Base-by-base conservation (phyloP, 2,797 vertebrate species). In the Eupleurogrammus muticus region DNA sequence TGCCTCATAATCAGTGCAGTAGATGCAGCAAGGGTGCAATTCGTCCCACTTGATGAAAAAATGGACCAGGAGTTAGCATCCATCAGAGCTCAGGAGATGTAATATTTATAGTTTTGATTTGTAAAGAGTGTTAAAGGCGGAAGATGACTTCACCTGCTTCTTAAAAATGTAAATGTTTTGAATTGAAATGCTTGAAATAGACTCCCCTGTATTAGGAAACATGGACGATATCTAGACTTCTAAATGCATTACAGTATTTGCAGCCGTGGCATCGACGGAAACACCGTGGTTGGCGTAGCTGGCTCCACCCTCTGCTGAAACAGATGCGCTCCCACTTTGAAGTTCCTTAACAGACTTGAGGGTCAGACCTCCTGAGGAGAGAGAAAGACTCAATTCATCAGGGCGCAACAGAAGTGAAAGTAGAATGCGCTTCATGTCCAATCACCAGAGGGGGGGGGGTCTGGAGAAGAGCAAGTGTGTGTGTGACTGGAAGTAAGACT, bases 311-410 rank as follows among this genome's bases (percentile, higher is more conserved):
- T 53, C 56, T 48, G 60, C 70, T 69, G 68, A 79, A 81, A 81
- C 74, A 79, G 67, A 83, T 79, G 72, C 73, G 28, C 79, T 67
- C 51, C 61, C 75, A 78, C 89, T 93, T 89, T 92, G 90, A 92
- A 91, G 89, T 90, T 89, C 57, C 66, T 79, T 48, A 73, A 79
- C 80, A 84, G 81, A 77, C 82, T 87, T 84, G 81, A 81, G 86
- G 86, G 83, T 89, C 83, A 88, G 86, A 91, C 89, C 89, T 89
- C 88, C 90, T 82, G 80, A 87, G 84, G 90, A 90, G 85, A 79
- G 53, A 74, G 83, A 83, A 82, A 83, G 83, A 85, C 83, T 84
- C 71, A 86, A 89, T 85, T 90, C 86, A 87, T 82, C 81, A 74
- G 84, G 75, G 84, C 65, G 75, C 85, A 89, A 82, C 60, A 82